Conservation (phyloP, 2,888 invertebrate genomes). For the Eupithecia exiguata region DNA sequence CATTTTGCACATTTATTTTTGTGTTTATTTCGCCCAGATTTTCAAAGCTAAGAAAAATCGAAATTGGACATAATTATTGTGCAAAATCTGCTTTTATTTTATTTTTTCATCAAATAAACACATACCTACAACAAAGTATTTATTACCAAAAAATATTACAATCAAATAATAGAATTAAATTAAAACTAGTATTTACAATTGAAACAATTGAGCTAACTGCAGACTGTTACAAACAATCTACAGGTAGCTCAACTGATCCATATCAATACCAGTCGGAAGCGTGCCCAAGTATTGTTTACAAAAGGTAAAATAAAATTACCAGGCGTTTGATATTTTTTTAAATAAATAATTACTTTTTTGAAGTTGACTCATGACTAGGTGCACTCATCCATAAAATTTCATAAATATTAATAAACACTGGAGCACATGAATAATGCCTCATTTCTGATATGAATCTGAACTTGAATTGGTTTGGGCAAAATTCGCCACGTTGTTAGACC, state of each 20-base stretch:
- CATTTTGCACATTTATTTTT: neutral
- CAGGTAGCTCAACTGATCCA: no score
- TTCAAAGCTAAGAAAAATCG: neutral
- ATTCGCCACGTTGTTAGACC: neutral
- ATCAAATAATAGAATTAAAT: no score
- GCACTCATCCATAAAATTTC: slow-evolving; percentile 58
- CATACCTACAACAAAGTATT: no score
- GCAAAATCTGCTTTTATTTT: neutral
- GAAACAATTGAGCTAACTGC: no score
- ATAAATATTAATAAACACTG: neutral
- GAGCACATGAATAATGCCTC: neutral
- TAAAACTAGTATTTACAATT: no score
- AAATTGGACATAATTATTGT: neutral
- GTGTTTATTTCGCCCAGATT: neutral
- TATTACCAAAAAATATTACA: no score
- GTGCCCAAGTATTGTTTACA: neutral
- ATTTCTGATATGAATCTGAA: neutral
- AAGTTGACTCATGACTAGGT: slow-evolving; percentile 61
- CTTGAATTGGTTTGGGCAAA: neutral
- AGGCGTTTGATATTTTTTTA: neutral
- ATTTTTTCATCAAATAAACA: neutral
- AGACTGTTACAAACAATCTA: no score
- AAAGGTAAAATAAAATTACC: neutral
- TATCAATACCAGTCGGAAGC: no score
- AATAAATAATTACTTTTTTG: neutral